Evolutionary conservation across 2,797 vertebrate genomes (phyloP).

Genomic region (Xiphophorus birchmanni): DNA sequence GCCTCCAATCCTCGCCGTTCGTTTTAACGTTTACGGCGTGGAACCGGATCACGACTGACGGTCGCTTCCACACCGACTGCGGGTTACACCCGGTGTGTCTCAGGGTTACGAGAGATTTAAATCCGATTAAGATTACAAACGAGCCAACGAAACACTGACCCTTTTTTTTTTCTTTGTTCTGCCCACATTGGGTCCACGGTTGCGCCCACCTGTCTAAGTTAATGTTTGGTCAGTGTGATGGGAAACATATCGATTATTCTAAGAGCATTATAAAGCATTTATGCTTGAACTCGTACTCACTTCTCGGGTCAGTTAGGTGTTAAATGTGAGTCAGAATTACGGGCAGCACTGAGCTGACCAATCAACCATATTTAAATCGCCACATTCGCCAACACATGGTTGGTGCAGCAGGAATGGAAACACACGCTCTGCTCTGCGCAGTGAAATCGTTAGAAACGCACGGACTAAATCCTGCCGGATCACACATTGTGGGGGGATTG

Average conservation of each 20-base stretch:
- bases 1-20: slow-evolving; percentile 43
- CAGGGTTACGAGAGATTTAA: slow-evolving; percentile 62
- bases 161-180: slow-evolving; percentile 72
- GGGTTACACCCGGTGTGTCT: slow-evolving; percentile 42
- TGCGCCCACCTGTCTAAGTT: slow-evolving; percentile 49
- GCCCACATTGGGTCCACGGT: slow-evolving; percentile 31
- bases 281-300: slow-evolving; percentile 10
- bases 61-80: slow-evolving; percentile 19
- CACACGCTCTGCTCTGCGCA: slow-evolving; percentile 57
- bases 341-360: background rate
- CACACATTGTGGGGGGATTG: background rate
- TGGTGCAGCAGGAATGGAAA: slow-evolving; percentile 35
- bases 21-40: slow-evolving; percentile 23
- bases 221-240: slow-evolving; percentile 9
- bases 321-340: background rate
- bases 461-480: slow-evolving; percentile 53
- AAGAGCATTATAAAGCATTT: slow-evolving; percentile 31
- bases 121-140: slow-evolving; percentile 78
- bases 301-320: background rate
- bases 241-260: slow-evolving; percentile 40
- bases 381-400: slow-evolving; percentile 46
- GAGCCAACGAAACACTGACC: slow-evolving; percentile 72
- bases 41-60: slow-evolving; percentile 24
- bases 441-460: slow-evolving; percentile 48
- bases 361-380: slow-evolving; percentile 4